A percentile compares a stretch with the other conserved stretches of the same genome.
Evolutionary conservation across 2,113 vertebrate species (phyloP).

Genomic region (Gobio gobio): DNA sequence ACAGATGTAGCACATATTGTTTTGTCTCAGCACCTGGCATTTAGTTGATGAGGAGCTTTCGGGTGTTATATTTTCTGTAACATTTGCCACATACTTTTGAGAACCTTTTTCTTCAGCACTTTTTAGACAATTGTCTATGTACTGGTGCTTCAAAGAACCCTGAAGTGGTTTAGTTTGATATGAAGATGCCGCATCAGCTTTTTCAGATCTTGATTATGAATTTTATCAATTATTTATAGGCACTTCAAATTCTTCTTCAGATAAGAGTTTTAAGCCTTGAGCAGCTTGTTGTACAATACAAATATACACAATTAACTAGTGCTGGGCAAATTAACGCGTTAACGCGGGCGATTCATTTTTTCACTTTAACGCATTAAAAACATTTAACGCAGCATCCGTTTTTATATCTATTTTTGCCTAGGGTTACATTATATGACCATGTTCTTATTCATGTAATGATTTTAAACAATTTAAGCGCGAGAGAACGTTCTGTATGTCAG

Average conservation of each 20-base stretch:
- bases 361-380: too few relatives aligned
- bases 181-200: neutral
- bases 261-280: too few relatives aligned
- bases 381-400: too few relatives aligned
- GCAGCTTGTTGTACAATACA: too few relatives aligned
- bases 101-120: neutral
- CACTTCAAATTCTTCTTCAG: neutral
- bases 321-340: too few relatives aligned
- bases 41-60: neutral
- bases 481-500: too few relatives aligned
- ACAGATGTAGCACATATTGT: neutral
- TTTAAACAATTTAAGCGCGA: too few relatives aligned
- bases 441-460: too few relatives aligned
- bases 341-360: too few relatives aligned
- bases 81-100: neutral
- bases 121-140: neutral
- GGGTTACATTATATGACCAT: too few relatives aligned
- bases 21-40: neutral
- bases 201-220: neutral
- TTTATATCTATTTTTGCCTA: too few relatives aligned
- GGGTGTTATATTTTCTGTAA: neutral
- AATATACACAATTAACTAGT: too few relatives aligned
- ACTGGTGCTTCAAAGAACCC: neutral
- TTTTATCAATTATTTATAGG: neutral
- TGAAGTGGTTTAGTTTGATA: neutral